Evolutionary conservation across 30 jellyfish, hydroid and myxozoan species (phyloP).

Genomic region (Nemopilema nomurai): DNA sequence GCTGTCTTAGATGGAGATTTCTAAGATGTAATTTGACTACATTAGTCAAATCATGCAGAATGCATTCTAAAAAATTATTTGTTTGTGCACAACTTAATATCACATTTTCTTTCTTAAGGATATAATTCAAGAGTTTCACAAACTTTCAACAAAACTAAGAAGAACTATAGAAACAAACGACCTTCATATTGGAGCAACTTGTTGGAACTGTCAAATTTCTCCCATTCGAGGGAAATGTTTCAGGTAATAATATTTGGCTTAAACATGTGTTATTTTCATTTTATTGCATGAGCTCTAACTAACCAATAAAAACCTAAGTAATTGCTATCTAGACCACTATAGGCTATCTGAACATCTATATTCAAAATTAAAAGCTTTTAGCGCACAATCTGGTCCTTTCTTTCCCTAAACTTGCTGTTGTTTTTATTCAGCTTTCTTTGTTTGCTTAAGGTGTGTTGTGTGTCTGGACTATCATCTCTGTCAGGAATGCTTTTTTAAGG

Average conservation of each 20-base stretch:
- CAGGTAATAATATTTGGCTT: too few relatives aligned
- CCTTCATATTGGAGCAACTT: constrained; percentile 69
- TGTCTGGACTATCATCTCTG: constrained; percentile 59
- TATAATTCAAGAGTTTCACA: constrained; percentile 57
- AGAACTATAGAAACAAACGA: constrained; percentile 52
- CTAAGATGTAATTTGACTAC: too few relatives aligned
- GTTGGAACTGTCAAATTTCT: constrained; percentile 46
- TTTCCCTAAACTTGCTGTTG: not conserved
- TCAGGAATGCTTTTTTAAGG: constrained; percentile 49
- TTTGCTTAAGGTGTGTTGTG: constrained; percentile 49
- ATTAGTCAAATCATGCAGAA: not conserved
- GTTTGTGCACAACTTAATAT: too few relatives aligned
- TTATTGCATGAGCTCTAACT: too few relatives aligned
- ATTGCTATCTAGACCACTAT: too few relatives aligned
- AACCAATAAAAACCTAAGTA: too few relatives aligned
- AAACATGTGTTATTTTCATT: too few relatives aligned
- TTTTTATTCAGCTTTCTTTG: not conserved
- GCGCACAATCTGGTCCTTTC: not conserved
- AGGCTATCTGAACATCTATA: too few relatives aligned
- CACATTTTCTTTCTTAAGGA: constrained; percentile 25
- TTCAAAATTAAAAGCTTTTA: too few relatives aligned
- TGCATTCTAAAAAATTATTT: not conserved
- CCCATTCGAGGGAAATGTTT: constrained; percentile 84
- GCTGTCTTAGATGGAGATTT: too few relatives aligned
- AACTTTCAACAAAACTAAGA: constrained; percentile 32